Conservation (phyloP, 2,797 vertebrate species). For the Babyrousa celebensis region DNA sequence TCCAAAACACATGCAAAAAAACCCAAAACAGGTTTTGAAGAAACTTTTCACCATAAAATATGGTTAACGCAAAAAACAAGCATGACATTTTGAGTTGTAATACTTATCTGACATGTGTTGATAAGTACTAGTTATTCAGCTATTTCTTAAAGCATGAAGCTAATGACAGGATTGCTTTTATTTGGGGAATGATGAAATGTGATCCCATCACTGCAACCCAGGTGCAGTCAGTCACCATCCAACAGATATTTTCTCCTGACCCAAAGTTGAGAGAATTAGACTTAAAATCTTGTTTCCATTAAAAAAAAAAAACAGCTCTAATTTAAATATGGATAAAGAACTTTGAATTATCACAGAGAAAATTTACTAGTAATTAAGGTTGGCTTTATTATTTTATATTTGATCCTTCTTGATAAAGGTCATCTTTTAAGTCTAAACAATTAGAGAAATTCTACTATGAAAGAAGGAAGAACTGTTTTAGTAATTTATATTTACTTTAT, state of each 20-base stretch:
- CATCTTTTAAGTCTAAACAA: slow-evolving; percentile 20
- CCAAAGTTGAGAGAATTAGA: not conserved
- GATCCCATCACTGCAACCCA: not conserved
- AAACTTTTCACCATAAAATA: not conserved
- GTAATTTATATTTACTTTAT: slow-evolving; percentile 39
- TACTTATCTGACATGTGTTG: not conserved
- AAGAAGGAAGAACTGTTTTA: slow-evolving; percentile 17
- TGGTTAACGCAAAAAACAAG: not conserved
- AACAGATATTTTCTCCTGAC: not conserved
- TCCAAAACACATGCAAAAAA: not conserved
- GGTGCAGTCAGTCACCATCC: not conserved
- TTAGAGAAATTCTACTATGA: slow-evolving; percentile 14
- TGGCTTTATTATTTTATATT: slow-evolving; percentile 46
- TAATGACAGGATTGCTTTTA: not conserved
- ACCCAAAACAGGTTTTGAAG: not conserved
- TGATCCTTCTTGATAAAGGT: not conserved
- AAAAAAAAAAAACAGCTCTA: not conserved
- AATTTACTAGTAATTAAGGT: slow-evolving; percentile 46
- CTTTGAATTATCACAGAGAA: slow-evolving; percentile 35
- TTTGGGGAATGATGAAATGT: not conserved
- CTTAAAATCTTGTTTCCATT: slow-evolving; percentile 16
- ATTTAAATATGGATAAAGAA: not conserved
- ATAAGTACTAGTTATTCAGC: not conserved
- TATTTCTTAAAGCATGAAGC: not conserved
- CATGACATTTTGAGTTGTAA: not conserved